Base-by-base conservation (phyloP, 2,888 invertebrate species). In the Tachina lurida region DNA sequence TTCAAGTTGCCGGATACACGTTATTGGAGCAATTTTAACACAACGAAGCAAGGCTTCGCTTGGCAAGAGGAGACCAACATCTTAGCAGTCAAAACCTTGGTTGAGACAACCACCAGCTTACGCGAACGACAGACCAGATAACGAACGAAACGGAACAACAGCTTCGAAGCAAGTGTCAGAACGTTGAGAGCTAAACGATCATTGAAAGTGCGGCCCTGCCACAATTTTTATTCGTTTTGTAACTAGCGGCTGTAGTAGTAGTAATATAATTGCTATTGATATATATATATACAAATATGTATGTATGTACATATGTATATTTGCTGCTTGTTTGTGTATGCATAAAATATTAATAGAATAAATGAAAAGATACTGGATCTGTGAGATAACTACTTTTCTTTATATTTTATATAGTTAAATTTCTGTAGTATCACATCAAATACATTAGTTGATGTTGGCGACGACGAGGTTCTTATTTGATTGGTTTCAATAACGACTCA, bases 41-140 rank as follows among this genome's bases (percentile, higher is more conserved):
- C 91, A 89, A 91, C 92, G 93, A 93, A 93, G 92, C 93, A 89
- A 89, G 89, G 92, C 93, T 92, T 92, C 92, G 92, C 90, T 90
- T 89, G 89, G 90, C 91, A 90, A 89, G 91, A 91, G 89, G 90
- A 91, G 89, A 90, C 92, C 90, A 93, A 90, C 92, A 92, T 92
- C 90, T 91, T 91, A 90, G 88, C 88, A 89, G 73, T 73, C 73
- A 73, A 88, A 91, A 90, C 89, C 89, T 90, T 84, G 90, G 90
- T 90, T 90, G 91, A 90, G 89, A 87, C 91, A 90, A 91, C 91
- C 92, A 90, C 89, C 90, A 90, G 83, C 84, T 71, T 71, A 79
- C 74, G 85, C 80, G 74, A 74, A 85, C 85, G 60, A 67, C 81
- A 22, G 58, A 81, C 73, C 76, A 73, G 71, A 71, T 62, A 67